Evolutionary conservation across 2,797 vertebrate species (phyloP).

Genomic region (Scolopax rusticola): DNA sequence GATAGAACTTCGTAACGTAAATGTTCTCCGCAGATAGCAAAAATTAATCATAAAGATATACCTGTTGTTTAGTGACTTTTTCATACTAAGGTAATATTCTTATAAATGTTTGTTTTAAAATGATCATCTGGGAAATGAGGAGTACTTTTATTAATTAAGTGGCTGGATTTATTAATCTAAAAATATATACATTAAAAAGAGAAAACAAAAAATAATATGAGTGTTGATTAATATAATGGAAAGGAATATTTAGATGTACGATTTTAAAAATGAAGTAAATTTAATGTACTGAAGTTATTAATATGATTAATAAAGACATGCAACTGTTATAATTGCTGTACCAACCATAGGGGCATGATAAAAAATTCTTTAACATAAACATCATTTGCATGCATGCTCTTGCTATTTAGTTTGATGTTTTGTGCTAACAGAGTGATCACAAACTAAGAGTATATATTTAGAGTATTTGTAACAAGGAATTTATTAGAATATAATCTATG

Average conservation of each 20-base stretch:
- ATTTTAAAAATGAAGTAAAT: slow-evolving; percentile 32
- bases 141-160: not conserved
- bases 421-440: slow-evolving; percentile 44
- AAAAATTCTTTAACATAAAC: slow-evolving; percentile 62
- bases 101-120: slow-evolving; percentile 15
- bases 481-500: not conserved
- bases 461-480: not conserved
- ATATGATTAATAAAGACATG: slow-evolving; percentile 61
- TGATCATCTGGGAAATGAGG: not conserved
- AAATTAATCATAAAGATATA: slow-evolving; percentile 24
- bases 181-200: not conserved
- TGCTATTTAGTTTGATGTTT: slow-evolving; percentile 66
- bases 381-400: slow-evolving; percentile 55
- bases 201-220: not conserved
- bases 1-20: slow-evolving; percentile 21
- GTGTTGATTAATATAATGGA: not conserved
- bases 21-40: slow-evolving; percentile 6
- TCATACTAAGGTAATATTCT: not conserved
- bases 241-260: not conserved
- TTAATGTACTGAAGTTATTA: slow-evolving; percentile 35
- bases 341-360: slow-evolving; percentile 49
- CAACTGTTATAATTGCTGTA: slow-evolving; percentile 62
- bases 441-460: not conserved
- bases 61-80: not conserved
- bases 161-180: not conserved